phyloP scores from a whole-genome alignment of 2,113 vertebrate genomes.

The Plecotus auritus region DNA sequence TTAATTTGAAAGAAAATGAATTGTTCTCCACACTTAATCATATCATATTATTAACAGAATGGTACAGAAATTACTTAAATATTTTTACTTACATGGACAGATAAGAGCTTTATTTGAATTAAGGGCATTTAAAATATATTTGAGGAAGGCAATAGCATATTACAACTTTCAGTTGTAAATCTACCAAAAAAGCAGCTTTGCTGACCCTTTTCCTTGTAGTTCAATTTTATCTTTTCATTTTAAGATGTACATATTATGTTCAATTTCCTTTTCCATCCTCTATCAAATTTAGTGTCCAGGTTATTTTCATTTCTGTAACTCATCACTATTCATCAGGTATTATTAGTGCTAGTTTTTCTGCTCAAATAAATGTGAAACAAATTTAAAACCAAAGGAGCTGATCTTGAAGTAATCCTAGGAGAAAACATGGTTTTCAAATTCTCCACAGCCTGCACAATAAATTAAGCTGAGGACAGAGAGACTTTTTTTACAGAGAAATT shows the following conservation, averaged over 20 bases:
- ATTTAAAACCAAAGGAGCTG: slow-evolving; percentile 71
- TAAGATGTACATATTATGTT: slow-evolving; percentile 57
- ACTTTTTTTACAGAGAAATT: slow-evolving; percentile 52
- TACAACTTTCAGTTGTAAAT: slow-evolving; percentile 8
- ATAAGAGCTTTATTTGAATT: not conserved
- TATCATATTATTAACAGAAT: not conserved
- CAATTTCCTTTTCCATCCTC: slow-evolving; percentile 63
- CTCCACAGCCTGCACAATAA: slow-evolving; percentile 74
- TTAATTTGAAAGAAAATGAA: not conserved
- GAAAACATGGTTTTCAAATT: slow-evolving; percentile 74
- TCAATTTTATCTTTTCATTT: slow-evolving; percentile 60
- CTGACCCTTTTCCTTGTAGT: slow-evolving; percentile 2
- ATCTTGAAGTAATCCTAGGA: slow-evolving; percentile 69
- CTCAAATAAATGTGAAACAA: slow-evolving; percentile 69
- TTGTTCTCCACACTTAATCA: not conserved
- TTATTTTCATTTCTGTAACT: slow-evolving; percentile 72
- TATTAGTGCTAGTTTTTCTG: slow-evolving; percentile 67
- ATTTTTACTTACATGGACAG: not conserved
- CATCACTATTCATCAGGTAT: slow-evolving; percentile 66
- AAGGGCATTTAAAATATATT: not conserved
- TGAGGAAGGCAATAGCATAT: not conserved
- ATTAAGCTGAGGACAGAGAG: slow-evolving; percentile 61
- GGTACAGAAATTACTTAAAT: not conserved
- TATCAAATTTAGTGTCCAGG: slow-evolving; percentile 53
- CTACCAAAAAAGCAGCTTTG: not conserved